A percentile compares a stretch with the other conserved stretches of the same genome.
phyloP scores from a whole-genome alignment of 2,888 invertebrate genomes.

The Acleris sparsana region DNA sequence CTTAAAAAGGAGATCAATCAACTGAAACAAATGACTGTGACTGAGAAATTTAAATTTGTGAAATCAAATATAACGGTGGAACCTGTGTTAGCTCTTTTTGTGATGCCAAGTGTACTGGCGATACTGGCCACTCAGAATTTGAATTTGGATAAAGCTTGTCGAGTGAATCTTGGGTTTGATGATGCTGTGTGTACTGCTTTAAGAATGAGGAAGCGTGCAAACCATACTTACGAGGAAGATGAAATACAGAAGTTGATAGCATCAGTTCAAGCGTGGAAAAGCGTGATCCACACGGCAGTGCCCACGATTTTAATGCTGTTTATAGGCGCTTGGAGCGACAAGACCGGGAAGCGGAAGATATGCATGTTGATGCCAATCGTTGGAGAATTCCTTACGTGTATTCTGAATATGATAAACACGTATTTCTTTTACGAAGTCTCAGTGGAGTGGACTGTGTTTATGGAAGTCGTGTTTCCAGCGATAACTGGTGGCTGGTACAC shows the following conservation, averaged over 20 bases:
- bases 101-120: conserved; percentile 86
- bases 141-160: conserved; percentile 92
- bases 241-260: conserved; percentile 85
- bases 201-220: conserved; percentile 86
- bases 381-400: conserved; percentile 79
- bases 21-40: conserved; percentile 61
- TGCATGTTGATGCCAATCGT: conserved; percentile 83
- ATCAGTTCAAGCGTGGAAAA: conserved; percentile 82
- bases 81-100: conserved; percentile 85
- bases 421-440: conserved; percentile 81
- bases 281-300: conserved; percentile 78
- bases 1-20: conserved; percentile 58
- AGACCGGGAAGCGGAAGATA: conserved; percentile 82
- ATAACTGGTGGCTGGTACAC: conserved; percentile 83
- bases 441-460: conserved; percentile 79
- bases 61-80: conserved; percentile 86
- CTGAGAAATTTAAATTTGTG: conserved; percentile 75
- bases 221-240: conserved; percentile 86
- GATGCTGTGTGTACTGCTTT: conserved; percentile 89
- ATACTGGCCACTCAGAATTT: conserved; percentile 92
- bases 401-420: conserved; percentile 79
- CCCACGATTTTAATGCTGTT: conserved; percentile 82
- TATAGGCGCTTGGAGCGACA: conserved; percentile 86
- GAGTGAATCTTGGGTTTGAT: conserved; percentile 89
- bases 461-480: conserved; percentile 80